Evolutionary conservation across 2,888 invertebrate genomes (phyloP), one percentile per base, ranked within the genome.

Genomic region (Lithophane leautieri): DNA sequence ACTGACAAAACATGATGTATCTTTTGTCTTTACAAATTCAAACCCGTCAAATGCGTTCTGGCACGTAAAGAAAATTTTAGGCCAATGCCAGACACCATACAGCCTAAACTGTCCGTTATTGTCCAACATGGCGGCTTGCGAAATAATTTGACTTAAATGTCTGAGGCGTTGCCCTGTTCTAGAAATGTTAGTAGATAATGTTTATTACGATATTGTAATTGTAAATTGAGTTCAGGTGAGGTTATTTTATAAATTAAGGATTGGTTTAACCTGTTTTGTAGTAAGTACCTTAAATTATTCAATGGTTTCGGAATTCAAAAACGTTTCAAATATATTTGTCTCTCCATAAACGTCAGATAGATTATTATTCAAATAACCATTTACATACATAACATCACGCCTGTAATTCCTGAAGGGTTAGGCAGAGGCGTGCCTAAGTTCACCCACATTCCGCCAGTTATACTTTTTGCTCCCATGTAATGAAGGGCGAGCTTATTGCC

Each of bases 21-120:
- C 28, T 67, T 70, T 73, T 80, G 70, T 80, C 40, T 34, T 34
- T 81, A 40, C 40, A 84, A 75, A 82, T 75, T 81, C 28, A 73
- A 68, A 70, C 40, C 16, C 22, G 66, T 25, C 70, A 80, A 67
- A 34, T 34, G 69, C n/a, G 25, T 65, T 67, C n/a, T 61, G 72
- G 50, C 70, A 81, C 70, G 58, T 78, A 70, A 60, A 70, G 52
- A 79, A 65, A 69, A 70, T 81, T 79, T 70, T 68, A 69, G 88
- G 86, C 73, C 86, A 86, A 86, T 78, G 88, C 76, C 82, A 77
- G 42, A 70, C 69, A 28, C 66, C 12, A 70, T 82, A 73, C 63
- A 70, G 62, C 42, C 65, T 28, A 12, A 62, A 28, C 73, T 66
- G 78, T 66, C 78, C 71, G 62, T 81, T 63, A 73, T 70, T 78